Evolutionary conservation across 1,140 invertebrate species (phyloP), one percentile per base, ranked within the genome.

Genomic region (Scaptomyza graminum): DNA sequence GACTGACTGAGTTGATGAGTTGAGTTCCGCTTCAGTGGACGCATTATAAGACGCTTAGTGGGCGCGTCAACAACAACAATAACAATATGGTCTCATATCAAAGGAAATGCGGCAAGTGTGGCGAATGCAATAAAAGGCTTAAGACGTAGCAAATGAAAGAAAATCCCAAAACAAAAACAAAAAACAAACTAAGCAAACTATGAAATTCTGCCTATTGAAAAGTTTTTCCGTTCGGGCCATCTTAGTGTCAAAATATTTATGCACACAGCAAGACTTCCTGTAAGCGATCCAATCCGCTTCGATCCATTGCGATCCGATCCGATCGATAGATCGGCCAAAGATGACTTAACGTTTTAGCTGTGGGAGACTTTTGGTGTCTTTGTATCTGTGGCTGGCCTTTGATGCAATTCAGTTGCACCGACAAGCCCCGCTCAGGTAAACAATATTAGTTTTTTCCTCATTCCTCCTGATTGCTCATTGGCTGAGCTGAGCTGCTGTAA

Each of bases 221-320:
- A 34, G 25, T 31, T 43, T 39, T 61, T 12, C 4, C 34, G 8
- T 9, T 9, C 31, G 5, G 4, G 37, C 8, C 18, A 43, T 57
- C 79, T 88, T 88, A 88, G 83, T 88, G 83, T 88, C 83, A 88
- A 88, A 88, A 88, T 88, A 88, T 87, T 88, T 88, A 81, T 89
- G 73, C 76, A 55, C 83, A 60, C 83, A 88, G 79, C 83, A 76
- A 79, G 79, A 87, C 75, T 88, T 88, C 83, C 83, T 87, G 82
- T 39, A 51, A 43, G 46, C 44, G 46, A 67, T 51, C 13, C 11
- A 50, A 28, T n/a, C 57, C 28, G 28, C 1, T 28, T 7, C 28
- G 28, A 28, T n/a, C 57, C 28, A 5, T 6, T 28, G 1, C 28
- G 28, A 28, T 28, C 28, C 31, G 31, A 46, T 46, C 43, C 43